These are phyloP conservation scores for Noctua fimbriata DNA, from an alignment of 2,888 invertebrate species.

Conservation along the genomic window DNA sequence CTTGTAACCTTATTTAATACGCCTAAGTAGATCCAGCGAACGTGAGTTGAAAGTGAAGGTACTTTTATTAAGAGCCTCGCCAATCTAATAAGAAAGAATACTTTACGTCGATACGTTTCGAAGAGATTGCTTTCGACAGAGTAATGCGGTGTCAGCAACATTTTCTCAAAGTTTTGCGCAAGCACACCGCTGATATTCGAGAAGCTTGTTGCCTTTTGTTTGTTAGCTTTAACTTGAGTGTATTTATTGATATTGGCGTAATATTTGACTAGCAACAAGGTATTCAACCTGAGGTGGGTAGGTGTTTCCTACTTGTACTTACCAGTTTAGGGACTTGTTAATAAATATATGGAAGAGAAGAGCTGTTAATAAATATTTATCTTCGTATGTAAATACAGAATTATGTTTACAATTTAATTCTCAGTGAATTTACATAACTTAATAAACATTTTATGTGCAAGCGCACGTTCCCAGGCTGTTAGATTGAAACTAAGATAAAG, in stretches of 20 bases:
- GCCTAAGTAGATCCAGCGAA: slow-evolving; percentile 50
- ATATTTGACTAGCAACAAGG: slow-evolving; percentile 51
- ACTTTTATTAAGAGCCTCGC: slow-evolving; percentile 43
- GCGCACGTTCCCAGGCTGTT: slow-evolving; percentile 8
- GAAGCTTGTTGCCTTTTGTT: slow-evolving; percentile 44
- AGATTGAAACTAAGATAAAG: slow-evolving; percentile 20
- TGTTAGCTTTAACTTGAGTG: slow-evolving; percentile 51
- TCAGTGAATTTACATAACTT: slow-evolving; percentile 26
- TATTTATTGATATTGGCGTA: slow-evolving; percentile 52
- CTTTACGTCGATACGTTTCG: slow-evolving; percentile 49
- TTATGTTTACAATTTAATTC: slow-evolving; percentile 51
- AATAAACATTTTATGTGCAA: slow-evolving; percentile 35
- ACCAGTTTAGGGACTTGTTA: slow-evolving; percentile 43
- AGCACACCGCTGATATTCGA: slow-evolving; percentile 47
- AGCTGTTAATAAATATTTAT: slow-evolving; percentile 37
- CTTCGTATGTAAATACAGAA: slow-evolving; percentile 31
- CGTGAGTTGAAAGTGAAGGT: slow-evolving; percentile 60
- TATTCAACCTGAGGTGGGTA: slow-evolving; percentile 17
- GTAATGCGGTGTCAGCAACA: slow-evolving; percentile 43
- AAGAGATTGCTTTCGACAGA: slow-evolving; percentile 39
- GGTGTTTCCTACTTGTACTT: slow-evolving; percentile 28
- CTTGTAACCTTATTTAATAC: slow-evolving; percentile 62
- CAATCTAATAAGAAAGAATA: slow-evolving; percentile 52
- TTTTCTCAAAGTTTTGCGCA: slow-evolving; percentile 54
- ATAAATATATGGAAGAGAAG: slow-evolving; percentile 5